These are phyloP conservation scores for Cydia splendana DNA, from an alignment of 1,140 invertebrate genomes.

Conservation along the genomic window DNA sequence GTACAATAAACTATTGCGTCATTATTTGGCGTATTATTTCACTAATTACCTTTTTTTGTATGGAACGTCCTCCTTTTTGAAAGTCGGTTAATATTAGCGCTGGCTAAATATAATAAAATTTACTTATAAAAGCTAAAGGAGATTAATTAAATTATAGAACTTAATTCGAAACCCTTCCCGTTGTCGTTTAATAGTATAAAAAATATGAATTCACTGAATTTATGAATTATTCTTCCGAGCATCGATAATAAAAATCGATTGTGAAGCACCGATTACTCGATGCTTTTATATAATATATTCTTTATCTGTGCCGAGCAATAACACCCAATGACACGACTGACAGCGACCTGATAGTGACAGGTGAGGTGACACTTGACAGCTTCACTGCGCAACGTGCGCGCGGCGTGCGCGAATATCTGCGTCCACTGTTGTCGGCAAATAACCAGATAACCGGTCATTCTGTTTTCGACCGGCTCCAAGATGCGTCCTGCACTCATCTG, in stretches of 20 bases:
- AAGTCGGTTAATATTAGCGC: too few relatives aligned
- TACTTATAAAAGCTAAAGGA: too few relatives aligned
- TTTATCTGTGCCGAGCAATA: not conserved
- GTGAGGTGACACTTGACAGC: too few relatives aligned
- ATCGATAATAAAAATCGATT: not conserved
- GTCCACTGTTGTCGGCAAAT: not conserved
- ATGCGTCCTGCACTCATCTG: not conserved
- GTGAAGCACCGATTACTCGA: slow-evolving; percentile 4
- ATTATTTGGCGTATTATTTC: not conserved
- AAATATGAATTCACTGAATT: too few relatives aligned
- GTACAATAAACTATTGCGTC: not conserved
- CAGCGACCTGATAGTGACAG: not conserved
- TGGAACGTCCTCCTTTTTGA: too few relatives aligned
- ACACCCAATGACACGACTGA: not conserved
- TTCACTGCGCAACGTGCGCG: slow-evolving; percentile 15
- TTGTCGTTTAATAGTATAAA: too few relatives aligned
- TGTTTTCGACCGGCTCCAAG: not conserved
- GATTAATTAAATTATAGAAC: too few relatives aligned
- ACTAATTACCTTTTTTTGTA: not conserved
- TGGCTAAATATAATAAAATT: too few relatives aligned
- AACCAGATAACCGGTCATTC: not conserved
- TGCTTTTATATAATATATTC: not conserved
- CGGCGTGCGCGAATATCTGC: not conserved
- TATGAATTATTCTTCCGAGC: too few relatives aligned
- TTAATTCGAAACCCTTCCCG: too few relatives aligned